Base-by-base conservation (phyloP, 2,888 invertebrate genomes). In the Synanthedon formicaeformis region DNA sequence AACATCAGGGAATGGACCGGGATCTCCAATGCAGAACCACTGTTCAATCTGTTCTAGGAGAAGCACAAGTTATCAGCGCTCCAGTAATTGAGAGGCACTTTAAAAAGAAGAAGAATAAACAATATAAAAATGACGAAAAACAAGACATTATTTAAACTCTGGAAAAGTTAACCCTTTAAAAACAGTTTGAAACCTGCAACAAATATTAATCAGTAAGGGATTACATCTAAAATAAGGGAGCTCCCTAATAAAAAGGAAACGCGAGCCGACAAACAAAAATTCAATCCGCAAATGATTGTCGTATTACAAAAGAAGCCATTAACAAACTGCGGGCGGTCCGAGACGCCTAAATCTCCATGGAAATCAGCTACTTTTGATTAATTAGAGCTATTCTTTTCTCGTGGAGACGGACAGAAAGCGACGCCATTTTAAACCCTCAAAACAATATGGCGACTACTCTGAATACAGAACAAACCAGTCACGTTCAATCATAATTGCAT, bases 331-430 rank as follows among this genome's bases (percentile, higher is more conserved):
- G 78, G 82, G 82, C 63, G 81, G 81, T 79, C 71, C 62, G 57
- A 55, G 65, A 64, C 59, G 61, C 61, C 58, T 59, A 69, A 70
- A 72, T 82, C 84, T 84, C 86, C 74, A 80, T 83, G 86, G 86
- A 84, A 86, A 86, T 86, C 84, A 82, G 72, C 75, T 77, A 78
- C 72, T 82, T 82, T 78, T 85, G 84, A 87, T 85, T 85, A 86
- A 87, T 86, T 87, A 85, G 81, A 78, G 73, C 79, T 71, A 86
- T 87, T 87, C 86, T 87, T 86, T 84, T 67, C 67, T 66, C 73
- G 68, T 65, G 65, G 70, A 69, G 73, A 71, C 76, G 75, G 34
- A 70, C 71, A 66, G 73, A 74, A 75, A 73, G 65, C 71, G 68
- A 58, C 69, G 75, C 73, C 76, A 78, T 81, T 80, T 34, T 77